phyloP scores from a whole-genome alignment of 23 tunicate species.

The Diplosoma virens region DNA sequence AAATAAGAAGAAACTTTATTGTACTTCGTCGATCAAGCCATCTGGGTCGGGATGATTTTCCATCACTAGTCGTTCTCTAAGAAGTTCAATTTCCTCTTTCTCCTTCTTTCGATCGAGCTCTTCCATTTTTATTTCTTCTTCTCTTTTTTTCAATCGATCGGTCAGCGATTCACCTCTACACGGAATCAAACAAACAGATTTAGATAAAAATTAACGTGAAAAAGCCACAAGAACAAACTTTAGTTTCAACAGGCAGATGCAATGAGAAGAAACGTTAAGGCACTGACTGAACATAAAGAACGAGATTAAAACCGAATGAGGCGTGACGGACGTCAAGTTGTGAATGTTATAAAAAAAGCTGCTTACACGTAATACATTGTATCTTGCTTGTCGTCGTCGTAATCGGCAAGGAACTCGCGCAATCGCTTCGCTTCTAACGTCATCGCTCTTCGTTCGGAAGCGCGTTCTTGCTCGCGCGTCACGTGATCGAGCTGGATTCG shows the following conservation, averaged over 20 bases:
- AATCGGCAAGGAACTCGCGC: constrained; percentile 92
- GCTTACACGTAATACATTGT: constrained; percentile 59
- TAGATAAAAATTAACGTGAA: no score
- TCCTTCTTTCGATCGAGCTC: constrained; percentile 79
- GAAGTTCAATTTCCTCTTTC: constrained; percentile 72
- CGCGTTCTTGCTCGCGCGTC: constrained; percentile 55
- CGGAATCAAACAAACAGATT: no score
- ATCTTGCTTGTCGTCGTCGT: constrained; percentile 79
- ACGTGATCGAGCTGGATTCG: constrained; percentile 74
- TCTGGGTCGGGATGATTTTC: constrained; percentile 91
- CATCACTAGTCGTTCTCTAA: constrained; percentile 54
- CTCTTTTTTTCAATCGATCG: constrained; percentile 47
- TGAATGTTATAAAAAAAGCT: no score
- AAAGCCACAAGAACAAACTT: no score
- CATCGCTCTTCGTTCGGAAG: constrained; percentile 50
- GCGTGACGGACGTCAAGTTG: no score
- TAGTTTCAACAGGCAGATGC: no score
- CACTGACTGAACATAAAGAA: no score
- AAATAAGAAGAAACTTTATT: not conserved
- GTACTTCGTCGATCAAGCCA: constrained; percentile 61
- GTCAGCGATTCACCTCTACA: constrained; percentile 57
- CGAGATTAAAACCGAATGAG: no score
- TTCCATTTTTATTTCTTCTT: constrained; percentile 63
- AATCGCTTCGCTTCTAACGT: constrained; percentile 75
- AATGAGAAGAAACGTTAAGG: no score